phyloP scores from a whole-genome alignment of 2,888 invertebrate genomes.

The Ramazzottius varieornatus region DNA sequence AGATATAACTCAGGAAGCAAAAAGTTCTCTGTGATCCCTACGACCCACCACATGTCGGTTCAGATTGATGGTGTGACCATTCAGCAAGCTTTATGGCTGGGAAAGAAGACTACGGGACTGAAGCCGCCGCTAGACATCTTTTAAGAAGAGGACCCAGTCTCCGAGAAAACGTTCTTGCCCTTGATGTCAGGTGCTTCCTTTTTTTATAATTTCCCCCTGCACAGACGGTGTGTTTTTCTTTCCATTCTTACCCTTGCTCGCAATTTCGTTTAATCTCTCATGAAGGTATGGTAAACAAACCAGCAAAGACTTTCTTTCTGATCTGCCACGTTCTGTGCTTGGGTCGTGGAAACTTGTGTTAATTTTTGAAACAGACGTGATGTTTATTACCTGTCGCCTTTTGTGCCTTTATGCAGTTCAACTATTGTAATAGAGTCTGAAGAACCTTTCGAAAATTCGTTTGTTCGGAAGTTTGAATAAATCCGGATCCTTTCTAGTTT shows the following conservation, averaged over 20 bases:
- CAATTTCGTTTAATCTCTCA: not conserved
- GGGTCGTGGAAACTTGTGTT: too few relatives aligned
- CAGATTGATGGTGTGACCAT: constrained; percentile 1
- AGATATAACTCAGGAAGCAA: not conserved
- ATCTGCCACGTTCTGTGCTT: not conserved
- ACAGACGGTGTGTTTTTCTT: not conserved
- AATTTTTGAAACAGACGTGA: too few relatives aligned
- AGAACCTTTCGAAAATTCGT: too few relatives aligned
- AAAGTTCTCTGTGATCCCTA: not conserved
- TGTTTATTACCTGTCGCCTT: too few relatives aligned
- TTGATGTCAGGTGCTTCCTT: not conserved
- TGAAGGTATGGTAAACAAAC: too few relatives aligned
- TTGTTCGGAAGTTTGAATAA: too few relatives aligned
- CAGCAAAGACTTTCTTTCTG: too few relatives aligned
- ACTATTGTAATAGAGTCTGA: too few relatives aligned
- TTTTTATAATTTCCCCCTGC: not conserved
- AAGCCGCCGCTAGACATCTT: not conserved
- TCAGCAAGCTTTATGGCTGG: not conserved
- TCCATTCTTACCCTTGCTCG: not conserved
- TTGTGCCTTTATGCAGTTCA: too few relatives aligned
- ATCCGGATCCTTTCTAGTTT: too few relatives aligned
- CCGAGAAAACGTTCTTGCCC: not conserved
- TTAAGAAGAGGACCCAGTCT: not conserved
- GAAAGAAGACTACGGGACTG: not conserved
- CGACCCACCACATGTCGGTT: constrained; percentile 2